Base-by-base conservation (phyloP, 2,888 invertebrate genomes). In the Craniophora ligustri region DNA sequence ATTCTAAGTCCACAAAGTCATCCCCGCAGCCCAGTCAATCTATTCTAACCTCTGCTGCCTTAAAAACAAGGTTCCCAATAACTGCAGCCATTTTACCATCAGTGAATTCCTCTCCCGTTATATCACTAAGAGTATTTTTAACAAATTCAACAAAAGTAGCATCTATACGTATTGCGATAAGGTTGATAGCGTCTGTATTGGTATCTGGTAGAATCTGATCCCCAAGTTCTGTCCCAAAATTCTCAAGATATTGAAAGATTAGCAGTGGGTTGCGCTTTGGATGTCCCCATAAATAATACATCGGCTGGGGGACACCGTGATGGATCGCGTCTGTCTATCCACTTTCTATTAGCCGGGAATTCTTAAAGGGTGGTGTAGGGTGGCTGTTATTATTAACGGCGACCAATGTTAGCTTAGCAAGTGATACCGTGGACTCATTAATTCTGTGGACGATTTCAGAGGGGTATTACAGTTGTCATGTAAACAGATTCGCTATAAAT, bases 161-260 rank as follows among this genome's bases (percentile, higher is more conserved):
- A 78, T 78, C 72, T 87, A 84, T 76, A 45, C 47, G 75, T 58
- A 64, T 39, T 61, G 31, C 10, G 21, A 53, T 82, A 86, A 72
- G 78, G 76, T 75, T 49, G 40, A 48, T 48, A 65, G 51, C 64
- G 59, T 66, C 44, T 50, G 61, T 50, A 31, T 42, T 50, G 45
- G 32, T 36, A 44, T 63, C 63, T 70, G 57, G 67, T 67, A 71
- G 70, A 72, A 71, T 73, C 73, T 72, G 74, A 78, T 84, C 88
- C 87, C 87, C 76, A 76, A 79, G 78, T 78, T 75, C 79, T 83
- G 87, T 89, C 82, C 90, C 86, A 79, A 88, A 91, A 89, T 90
- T 90, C 87, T 91, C 85, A 88, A 91, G 92, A 93, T 92, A 93
- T 92, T 92, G 92, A 92, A 92, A 92, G 92, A 92, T 93, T 92